Base-by-base conservation (phyloP, 2,888 invertebrate genomes). In the Zeuzera pyrina region DNA sequence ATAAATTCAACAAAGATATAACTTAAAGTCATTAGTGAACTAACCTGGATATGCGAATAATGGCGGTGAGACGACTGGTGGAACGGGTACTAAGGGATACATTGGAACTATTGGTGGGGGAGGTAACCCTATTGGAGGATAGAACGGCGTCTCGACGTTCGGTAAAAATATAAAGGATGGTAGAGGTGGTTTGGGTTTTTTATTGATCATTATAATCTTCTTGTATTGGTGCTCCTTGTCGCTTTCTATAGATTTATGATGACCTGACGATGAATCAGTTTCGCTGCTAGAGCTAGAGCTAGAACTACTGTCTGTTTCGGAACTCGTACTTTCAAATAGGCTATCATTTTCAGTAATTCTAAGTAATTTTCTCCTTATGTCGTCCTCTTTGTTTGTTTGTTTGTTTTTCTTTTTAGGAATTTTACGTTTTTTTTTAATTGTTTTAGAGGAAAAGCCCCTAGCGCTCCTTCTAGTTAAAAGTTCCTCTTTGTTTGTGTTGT, bases 121-220 rank as follows among this genome's bases (percentile, higher is more conserved):
- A 3, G 76, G 72, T 13, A 81, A 39, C 0, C 72, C 76, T 34
- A 81, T 58, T 0, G 81, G 79, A 4, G 79, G 79, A 36, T 63
- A 81, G 41, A 56, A 79, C 2, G 76, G 67, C 11, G 78, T 72
- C 6, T 71, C 67, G 48, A 73, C 57, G 30, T 61, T 71, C 3
- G 81, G 81, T 29, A 81, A 47, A 37, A 79, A 78, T 44, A 81
- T 70, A 38, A 81, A 79, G 3, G 78, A 78, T 1, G 81, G 81
- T 31, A 83, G 47, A 2, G 67, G 69, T 12, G 64, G 67, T 29
- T 61, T 68, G 2, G 68, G 67, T 35, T 68, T 68, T 45, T 68
- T 78, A 40, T 72, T 74, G 30, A 64, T 55, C 42, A 79, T 58
- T 11, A 81, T 36, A 30, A 79, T 61, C 51, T 76, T 69, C 39